A percentile compares a stretch with the other conserved stretches of the same genome.
Evolutionary conservation across 2,888 invertebrate species (phyloP).

Genomic region (Automeris io): DNA sequence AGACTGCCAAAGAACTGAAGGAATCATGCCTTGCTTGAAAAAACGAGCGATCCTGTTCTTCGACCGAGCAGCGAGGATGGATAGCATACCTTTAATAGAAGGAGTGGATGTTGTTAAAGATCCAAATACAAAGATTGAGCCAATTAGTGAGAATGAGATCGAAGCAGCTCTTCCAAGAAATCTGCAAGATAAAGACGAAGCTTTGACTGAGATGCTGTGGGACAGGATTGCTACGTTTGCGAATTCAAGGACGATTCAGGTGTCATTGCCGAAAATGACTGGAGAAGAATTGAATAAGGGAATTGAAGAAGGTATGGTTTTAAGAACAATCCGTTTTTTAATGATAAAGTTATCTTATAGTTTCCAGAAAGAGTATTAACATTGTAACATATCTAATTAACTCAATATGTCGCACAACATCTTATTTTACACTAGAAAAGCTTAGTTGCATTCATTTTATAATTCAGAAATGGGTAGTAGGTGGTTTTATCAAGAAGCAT

Average conservation of each 20-base stretch:
- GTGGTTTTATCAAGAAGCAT: no score
- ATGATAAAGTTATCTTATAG: no score
- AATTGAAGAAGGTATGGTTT: slow-evolving; percentile 83
- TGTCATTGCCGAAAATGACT: slow-evolving; percentile 84
- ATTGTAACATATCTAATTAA: no score
- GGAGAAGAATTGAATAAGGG: slow-evolving; percentile 82
- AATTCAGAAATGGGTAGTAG: no score
- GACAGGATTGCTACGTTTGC: slow-evolving; percentile 84
- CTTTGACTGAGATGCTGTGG: slow-evolving; percentile 82
- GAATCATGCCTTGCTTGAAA: slow-evolving; percentile 85
- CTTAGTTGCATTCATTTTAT: no score
- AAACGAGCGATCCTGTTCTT: slow-evolving; percentile 88
- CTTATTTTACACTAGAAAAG: no score
- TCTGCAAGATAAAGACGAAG: slow-evolving; percentile 80
- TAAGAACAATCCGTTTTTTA: no score
- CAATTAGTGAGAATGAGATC: slow-evolving; percentile 81
- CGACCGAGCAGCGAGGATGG: slow-evolving; percentile 84
- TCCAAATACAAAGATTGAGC: slow-evolving; percentile 55
- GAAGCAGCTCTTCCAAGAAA: slow-evolving; percentile 82
- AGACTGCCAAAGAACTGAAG: slow-evolving; percentile 84
- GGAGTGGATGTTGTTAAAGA: slow-evolving; percentile 81
- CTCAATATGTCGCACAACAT: no score
- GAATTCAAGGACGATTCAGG: slow-evolving; percentile 85
- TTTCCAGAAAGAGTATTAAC: no score
- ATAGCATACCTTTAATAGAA: slow-evolving; percentile 76